Base-by-base conservation (phyloP, 2,797 vertebrate genomes). In the Luscinia megarhynchos region DNA sequence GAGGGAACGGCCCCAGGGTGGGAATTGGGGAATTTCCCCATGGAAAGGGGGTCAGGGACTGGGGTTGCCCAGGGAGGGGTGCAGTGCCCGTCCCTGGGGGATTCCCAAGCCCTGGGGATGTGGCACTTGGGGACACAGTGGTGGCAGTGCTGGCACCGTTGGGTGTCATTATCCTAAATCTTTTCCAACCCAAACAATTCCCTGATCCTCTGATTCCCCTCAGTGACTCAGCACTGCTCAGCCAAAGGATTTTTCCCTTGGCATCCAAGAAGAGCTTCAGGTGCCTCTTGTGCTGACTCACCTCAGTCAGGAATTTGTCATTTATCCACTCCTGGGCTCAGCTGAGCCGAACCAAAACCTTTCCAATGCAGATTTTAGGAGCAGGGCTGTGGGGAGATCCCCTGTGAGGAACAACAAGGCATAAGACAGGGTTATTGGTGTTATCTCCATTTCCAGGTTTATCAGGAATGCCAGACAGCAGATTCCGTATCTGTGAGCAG, bases 181-280 rank as follows among this genome's bases (percentile, higher is more conserved):
- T 30, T 67, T 67, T 34, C 54, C 61, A 30, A 26, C 17, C 38
- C 7, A 1, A 72, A n/a, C 29, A 20, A 72, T 58, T 72, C 66
- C 51, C n/a, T 34, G n/a, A 5, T 32, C 41, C 58, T 15, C 6
- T 32, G 36, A 15, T 13, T n/a, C 19, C 23, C 1, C 62, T 40
- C 61, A 10, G 1, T 8, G 57, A 7, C 26, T 57, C 40, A 10
- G 0, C 0, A 0, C 4, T 13, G 38, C 66, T 43, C 43, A 45
- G 43, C 10, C 6, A 7, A 68, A 61, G 61, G 50, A 34, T 7
- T 13, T 72, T 53, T 78, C 84, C 45, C 4, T 1, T 27, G 59
- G 43, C 17, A 18, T 29, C 58, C 32, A 2, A 41, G 87, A 15
- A 9, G 36, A 43, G 40, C 48, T 48, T 19, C n/a, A 68, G 74